Conservation (phyloP, 2,888 invertebrate species). For the Aleiodes testaceus region DNA sequence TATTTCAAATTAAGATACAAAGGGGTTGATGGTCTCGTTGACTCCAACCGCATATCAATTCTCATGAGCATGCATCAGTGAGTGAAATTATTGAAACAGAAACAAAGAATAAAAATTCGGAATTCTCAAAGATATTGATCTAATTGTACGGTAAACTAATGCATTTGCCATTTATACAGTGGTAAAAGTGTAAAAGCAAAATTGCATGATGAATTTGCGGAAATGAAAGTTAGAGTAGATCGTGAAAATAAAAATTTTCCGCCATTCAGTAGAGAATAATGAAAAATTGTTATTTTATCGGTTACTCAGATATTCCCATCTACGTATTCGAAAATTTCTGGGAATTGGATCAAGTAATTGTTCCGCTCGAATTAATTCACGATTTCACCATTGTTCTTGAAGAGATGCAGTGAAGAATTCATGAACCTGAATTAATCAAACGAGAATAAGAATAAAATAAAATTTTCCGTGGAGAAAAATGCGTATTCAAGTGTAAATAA, state of each 20-base stretch:
- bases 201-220: slow-evolving; percentile 22
- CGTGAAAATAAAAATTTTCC: slow-evolving; percentile 20
- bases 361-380: not conserved
- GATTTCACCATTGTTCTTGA: too few relatives aligned
- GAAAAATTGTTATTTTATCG: slow-evolving; percentile 10
- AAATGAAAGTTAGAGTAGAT: slow-evolving; percentile 26
- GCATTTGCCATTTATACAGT: not conserved
- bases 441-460: too few relatives aligned
- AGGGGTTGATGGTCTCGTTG: not conserved
- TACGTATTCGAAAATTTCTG: not conserved
- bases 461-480: not conserved
- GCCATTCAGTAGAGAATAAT: not conserved
- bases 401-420: too few relatives aligned
- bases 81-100: not conserved
- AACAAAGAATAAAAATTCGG: not conserved
- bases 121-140: not conserved
- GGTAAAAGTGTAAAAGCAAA: slow-evolving; percentile 4
- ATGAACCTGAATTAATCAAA: too few relatives aligned
- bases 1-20: not conserved
- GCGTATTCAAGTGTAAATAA: slow-evolving; percentile 2
- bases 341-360: slow-evolving; percentile 20
- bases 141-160: slow-evolving; percentile 13
- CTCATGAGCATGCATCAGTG: not conserved
- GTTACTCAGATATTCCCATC: slow-evolving; percentile 5
- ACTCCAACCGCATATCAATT: too few relatives aligned